These are phyloP conservation scores for Drosophila multiciliata DNA, from an alignment of 2,888 invertebrate species.

Conservation along the genomic window DNA sequence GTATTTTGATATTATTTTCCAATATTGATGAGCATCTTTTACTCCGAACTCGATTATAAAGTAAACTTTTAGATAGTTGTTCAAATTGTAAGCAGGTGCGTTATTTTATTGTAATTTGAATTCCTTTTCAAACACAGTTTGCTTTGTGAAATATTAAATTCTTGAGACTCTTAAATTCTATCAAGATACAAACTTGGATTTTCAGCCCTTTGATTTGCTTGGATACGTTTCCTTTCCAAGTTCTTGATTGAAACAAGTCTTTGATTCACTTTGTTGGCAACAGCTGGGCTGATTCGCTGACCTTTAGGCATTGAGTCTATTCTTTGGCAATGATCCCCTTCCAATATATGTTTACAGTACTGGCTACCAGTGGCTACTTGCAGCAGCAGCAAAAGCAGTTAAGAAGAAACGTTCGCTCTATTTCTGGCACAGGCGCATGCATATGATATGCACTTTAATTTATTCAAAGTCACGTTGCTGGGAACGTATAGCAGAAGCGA, in stretches of 20 bases:
- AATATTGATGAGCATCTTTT: background rate
- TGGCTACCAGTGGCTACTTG: conserved; percentile 52
- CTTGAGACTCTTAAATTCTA: background rate
- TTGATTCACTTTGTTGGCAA: conserved; percentile 19
- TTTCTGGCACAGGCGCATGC: conserved; percentile 65
- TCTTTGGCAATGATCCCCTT: conserved; percentile 50
- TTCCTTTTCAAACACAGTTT: background rate
- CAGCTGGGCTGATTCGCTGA: conserved; percentile 27
- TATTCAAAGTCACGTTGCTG: conserved; percentile 78
- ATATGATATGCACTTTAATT: conserved; percentile 80
- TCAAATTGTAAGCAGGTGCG: background rate
- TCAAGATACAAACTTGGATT: background rate
- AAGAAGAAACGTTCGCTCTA: conserved; percentile 52
- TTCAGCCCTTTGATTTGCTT: background rate
- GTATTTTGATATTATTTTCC: background rate
- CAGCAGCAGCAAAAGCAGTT: conserved; percentile 19
- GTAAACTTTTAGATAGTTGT: background rate
- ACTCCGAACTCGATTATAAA: background rate
- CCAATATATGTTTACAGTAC: conserved; percentile 43
- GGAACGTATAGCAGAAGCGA: conserved; percentile 52
- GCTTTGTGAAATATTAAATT: background rate
- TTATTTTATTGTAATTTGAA: background rate
- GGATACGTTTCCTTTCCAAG: conserved; percentile 11
- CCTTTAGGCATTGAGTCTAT: conserved; percentile 39
- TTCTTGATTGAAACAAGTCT: conserved; percentile 24